Evolutionary conservation across 2,797 vertebrate species (phyloP), one percentile per base, ranked within the genome.

Genomic region (Novumbra hubbsi): DNA sequence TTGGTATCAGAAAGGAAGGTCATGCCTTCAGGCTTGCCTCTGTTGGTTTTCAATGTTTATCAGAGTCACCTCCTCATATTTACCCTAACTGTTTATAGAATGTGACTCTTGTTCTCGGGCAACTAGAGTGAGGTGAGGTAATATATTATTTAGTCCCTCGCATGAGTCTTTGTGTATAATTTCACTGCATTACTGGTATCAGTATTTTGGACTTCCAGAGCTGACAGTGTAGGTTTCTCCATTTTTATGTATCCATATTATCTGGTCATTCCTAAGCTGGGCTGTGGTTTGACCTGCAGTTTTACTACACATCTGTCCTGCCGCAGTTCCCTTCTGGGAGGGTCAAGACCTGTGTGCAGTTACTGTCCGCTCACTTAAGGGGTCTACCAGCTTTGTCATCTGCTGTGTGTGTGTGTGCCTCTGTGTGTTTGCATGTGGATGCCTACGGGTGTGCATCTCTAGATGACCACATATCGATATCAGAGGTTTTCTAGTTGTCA

Each of bases 1-100:
- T 93, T 93, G 90, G 87, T 90, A 87, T 81, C 86, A 85, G 78
- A 65, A 82, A 81, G 78, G 78, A 73, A 84, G 77, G 76, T 83
- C 80, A 83, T n/a, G 62, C 75, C 76, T 86, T 85, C n/a, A 68
- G 76, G 80, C 0, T 4, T 75, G 55, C 67, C 60, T 11, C 30
- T 75, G 32, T 66, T 79, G 16, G 49, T 38, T 72, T 34, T 45
- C 50, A 15, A 30, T 49, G 49, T 28, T 14, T 17, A 8, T 16
- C 57, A 62, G 21, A 15, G 5, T 57, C n/a, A 38, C 52, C 19
- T 60, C 32, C 30, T 3, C 5, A 32, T 52, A 62, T 28, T 62
- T 24, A 62, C 21, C 28, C 7, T 62, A 62, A 4, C 57, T 11
- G 57, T 62, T 55, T 21, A 55, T 55, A 21, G 52, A 55, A 55